Base-by-base conservation (phyloP, 2,113 vertebrate genomes). In the Cromileptes altivelis region DNA sequence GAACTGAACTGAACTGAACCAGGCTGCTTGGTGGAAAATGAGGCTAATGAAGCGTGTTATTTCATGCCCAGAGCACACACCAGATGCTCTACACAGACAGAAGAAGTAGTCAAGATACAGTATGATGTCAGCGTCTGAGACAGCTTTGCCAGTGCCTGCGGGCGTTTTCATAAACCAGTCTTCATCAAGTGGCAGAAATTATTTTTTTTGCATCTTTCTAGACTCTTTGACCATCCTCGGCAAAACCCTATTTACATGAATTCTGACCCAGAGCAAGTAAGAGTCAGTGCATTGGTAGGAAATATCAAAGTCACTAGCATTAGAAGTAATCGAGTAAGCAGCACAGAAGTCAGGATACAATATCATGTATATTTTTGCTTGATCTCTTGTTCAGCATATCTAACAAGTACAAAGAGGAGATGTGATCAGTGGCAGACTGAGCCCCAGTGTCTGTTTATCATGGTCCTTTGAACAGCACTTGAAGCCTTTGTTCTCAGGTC, bases 401-500 rank as follows among this genome's bases (percentile, higher is more conserved):
- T 86, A 71, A 87, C 50, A 33, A 63, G 63, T 9, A 2, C 73
- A 81, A 68, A 37, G 25, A 18, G 13, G 8, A 14, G 40, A 67
- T 37, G 58, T n/a, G 71, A 80, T 88, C 67, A 85, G 83, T 23
- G 37, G 57, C 56, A 19, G 15, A 60, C 18, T 17, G 74, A 57
- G 42, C 27, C 21, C 12, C 50, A 55, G 49, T 70, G 37, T 87
- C 47, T 67, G 71, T 62, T 90, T 80, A 81, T 91, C 81, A 47
- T 52, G 30, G 60, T 70, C 71, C 63, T 74, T 84, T 69, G 70
- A 79, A 52, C 3, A 62, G 74, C 49, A 49, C 86, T 88, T 37
- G 0, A 56, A 70, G 52, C 58, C 74, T 49, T 91, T 90, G 78
- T 92, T 88, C 87, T 64, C 68, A 45, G 30, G 57, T 80, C 79